Conservation (phyloP, 2,888 invertebrate genomes). For the Chymomyza amoena region DNA sequence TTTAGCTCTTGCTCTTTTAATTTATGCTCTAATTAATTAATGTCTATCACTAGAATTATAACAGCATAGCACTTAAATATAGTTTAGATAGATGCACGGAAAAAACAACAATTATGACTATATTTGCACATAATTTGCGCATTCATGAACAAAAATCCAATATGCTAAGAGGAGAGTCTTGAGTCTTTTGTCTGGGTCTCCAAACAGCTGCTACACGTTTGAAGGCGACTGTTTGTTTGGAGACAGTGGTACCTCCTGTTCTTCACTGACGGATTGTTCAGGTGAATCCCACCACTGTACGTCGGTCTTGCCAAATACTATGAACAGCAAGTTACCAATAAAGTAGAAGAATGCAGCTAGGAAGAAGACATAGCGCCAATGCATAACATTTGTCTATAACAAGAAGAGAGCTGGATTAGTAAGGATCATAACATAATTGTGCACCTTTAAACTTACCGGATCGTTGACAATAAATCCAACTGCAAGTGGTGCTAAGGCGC, state of each 20-base stretch:
- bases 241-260: slow-evolving; percentile 48
- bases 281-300: slow-evolving; percentile 83
- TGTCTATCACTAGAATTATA: slow-evolving; percentile 1
- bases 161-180: not conserved
- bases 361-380: slow-evolving; percentile 82
- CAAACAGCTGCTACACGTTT: not conserved
- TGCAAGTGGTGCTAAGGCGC: slow-evolving; percentile 87
- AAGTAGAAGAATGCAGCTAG: slow-evolving; percentile 81
- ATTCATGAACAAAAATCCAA: not conserved
- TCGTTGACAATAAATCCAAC: slow-evolving; percentile 85
- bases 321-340: slow-evolving; percentile 80
- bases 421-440: not conserved
- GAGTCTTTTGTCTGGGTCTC: not conserved
- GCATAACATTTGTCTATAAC: slow-evolving; percentile 70
- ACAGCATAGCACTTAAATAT: not conserved
- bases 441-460: slow-evolving; percentile 80
- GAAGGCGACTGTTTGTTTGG: slow-evolving; percentile 15
- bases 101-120: not conserved
- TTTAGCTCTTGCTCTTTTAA: slow-evolving; percentile 32
- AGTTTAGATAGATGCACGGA: not conserved
- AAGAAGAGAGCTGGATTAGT: not conserved
- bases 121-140: not conserved
- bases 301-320: slow-evolving; percentile 81
- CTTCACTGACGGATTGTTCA: slow-evolving; percentile 44
- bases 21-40: not conserved